phyloP scores from a whole-genome alignment of 2,888 invertebrate species.

The Nomada fucata region DNA sequence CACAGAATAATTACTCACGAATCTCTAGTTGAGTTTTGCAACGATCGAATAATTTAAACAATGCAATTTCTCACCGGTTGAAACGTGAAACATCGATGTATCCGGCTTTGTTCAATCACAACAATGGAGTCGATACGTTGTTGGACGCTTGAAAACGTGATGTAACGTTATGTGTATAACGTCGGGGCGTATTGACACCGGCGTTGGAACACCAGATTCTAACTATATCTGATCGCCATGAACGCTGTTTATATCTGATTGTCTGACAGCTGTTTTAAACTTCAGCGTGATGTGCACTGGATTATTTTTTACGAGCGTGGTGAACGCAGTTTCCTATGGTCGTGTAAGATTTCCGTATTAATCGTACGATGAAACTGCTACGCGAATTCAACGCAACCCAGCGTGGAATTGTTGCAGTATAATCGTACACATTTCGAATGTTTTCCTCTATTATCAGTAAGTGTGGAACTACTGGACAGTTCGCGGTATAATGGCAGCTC shows the following conservation, averaged over 20 bases:
- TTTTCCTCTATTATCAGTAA: conserved; percentile 34
- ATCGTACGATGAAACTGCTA: conserved; percentile 47
- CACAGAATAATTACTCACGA: neutral
- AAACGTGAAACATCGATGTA: conserved; percentile 15
- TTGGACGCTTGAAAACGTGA: conserved; percentile 51
- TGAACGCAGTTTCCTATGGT: conserved; percentile 22
- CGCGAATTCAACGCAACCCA: conserved; percentile 32
- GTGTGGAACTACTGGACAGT: conserved; percentile 37
- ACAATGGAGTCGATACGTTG: conserved; percentile 49
- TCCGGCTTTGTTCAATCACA: conserved; percentile 56
- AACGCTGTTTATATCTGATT: conserved; percentile 34
- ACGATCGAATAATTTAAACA: neutral
- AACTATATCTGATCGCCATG: conserved; percentile 41
- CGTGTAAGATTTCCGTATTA: conserved; percentile 35
- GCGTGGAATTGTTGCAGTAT: conserved; percentile 44
- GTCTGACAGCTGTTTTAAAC: conserved; percentile 45
- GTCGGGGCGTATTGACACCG: conserved; percentile 60
- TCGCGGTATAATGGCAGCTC: conserved; percentile 82
- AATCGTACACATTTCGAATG: conserved; percentile 42
- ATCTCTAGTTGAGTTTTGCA: neutral
- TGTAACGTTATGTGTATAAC: conserved; percentile 61
- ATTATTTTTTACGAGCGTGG: conserved; percentile 28
- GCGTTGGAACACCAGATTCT: conserved; percentile 27
- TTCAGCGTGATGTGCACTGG: conserved; percentile 40
- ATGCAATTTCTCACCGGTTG: neutral